Conservation (phyloP, 2,888 invertebrate genomes). For the Campoplex nolae region DNA sequence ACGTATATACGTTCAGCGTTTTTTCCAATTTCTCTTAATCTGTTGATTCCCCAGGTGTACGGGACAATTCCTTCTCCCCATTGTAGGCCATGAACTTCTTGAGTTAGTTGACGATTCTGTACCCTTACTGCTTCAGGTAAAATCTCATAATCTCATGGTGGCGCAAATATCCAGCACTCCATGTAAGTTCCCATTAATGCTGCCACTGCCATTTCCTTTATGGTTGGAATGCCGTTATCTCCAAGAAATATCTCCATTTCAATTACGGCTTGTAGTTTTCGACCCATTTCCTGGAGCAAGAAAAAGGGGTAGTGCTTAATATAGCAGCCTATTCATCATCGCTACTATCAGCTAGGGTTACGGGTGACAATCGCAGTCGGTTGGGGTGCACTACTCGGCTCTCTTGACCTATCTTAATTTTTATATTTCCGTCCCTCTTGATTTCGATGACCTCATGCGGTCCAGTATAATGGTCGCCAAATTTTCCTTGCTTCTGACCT, state of each 20-base stretch:
- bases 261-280: background rate
- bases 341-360: too few species aligned
- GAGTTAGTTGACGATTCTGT: background rate
- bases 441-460: too few species aligned
- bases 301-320: too few species aligned
- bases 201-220: constrained; percentile 35
- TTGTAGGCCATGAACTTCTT: background rate
- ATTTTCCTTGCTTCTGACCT: too few species aligned
- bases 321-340: too few species aligned
- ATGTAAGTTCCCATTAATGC: constrained; percentile 3
- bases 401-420: too few species aligned
- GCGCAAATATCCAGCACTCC: constrained; percentile 35
- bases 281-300: too few species aligned
- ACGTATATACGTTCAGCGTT: background rate
- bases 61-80: background rate
- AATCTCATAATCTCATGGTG: background rate
- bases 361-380: too few species aligned
- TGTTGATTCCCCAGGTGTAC: background rate
- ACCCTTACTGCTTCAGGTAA: background rate
- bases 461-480: too few species aligned
- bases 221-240: background rate
- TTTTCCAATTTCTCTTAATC: background rate
- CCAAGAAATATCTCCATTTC: background rate
- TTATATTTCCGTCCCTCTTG: too few species aligned
- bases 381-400: too few species aligned